Evolutionary conservation across 2,797 vertebrate genomes (phyloP).

Genomic region (Coregonus suidteri): DNA sequence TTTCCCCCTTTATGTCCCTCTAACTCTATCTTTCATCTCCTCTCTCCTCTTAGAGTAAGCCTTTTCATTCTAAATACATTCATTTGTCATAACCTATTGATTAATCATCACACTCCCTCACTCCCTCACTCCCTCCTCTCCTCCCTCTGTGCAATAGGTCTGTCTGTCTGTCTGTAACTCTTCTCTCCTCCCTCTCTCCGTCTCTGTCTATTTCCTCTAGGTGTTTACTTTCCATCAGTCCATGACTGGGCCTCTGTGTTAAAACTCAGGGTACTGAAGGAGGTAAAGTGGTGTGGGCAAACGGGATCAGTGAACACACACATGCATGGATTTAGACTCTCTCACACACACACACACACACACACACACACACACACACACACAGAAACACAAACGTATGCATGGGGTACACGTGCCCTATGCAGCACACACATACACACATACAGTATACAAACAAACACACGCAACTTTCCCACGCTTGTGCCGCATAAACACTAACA

Average conservation of each 20-base stretch:
- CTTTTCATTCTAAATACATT: neutral
- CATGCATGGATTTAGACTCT: neutral
- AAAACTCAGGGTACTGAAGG: neutral
- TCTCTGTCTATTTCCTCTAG: too few relatives aligned
- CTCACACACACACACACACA: neutral
- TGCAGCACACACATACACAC: neutral
- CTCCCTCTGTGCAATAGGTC: too few relatives aligned
- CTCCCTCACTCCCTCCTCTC: too few relatives aligned
- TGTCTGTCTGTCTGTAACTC: neutral
- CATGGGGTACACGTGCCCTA: neutral
- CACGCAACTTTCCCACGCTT: slow-evolving; percentile 5
- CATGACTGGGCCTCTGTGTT: neutral
- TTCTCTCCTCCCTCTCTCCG: too few relatives aligned
- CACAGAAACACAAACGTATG: neutral
- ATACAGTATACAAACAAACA: neutral
- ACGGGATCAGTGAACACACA: neutral
- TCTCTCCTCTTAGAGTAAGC: neutral
- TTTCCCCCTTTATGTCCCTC: slow-evolving; percentile 20
- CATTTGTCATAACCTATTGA: slow-evolving; percentile 2
- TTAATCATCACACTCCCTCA: neutral
- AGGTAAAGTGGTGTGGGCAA: neutral
- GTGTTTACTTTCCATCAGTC: too few relatives aligned
- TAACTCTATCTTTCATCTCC: neutral
- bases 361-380: too few relatives aligned
- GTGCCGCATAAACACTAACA: slow-evolving; percentile 4